Evolutionary conservation across 1,140 invertebrate species (phyloP).

Genomic region (Drosophila sucinea): DNA sequence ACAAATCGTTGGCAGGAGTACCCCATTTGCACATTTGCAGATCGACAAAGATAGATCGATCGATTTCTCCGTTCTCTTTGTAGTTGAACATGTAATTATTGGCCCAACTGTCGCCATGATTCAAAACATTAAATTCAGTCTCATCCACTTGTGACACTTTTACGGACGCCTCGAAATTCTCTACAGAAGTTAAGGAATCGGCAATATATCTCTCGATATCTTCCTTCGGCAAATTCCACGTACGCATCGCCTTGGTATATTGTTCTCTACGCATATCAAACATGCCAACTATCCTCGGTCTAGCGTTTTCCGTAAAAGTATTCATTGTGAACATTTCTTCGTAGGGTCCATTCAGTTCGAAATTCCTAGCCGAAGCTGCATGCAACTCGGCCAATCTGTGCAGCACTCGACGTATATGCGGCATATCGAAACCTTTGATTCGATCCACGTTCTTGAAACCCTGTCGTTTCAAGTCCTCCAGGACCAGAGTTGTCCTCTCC

Average conservation of each 20-base stretch:
- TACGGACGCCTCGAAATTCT: constrained; percentile 21
- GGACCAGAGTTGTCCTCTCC: constrained; percentile 77
- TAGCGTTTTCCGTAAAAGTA: constrained; percentile 24
- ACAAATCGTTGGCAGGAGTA: constrained; percentile 58
- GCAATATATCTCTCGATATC: constrained; percentile 51
- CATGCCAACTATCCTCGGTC: constrained; percentile 8
- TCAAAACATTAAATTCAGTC: constrained; percentile 85
- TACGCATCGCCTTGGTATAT: constrained; percentile 19
- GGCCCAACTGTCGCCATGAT: constrained; percentile 85
- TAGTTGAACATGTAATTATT: constrained; percentile 82
- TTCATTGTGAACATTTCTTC: constrained; percentile 30
- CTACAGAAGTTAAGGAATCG: not conserved
- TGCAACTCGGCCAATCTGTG: constrained; percentile 84
- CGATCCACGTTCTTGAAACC: constrained; percentile 85
- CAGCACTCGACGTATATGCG: constrained; percentile 84
- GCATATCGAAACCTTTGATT: constrained; percentile 84
- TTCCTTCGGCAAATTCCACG: constrained; percentile 34
- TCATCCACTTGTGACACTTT: constrained; percentile 46
- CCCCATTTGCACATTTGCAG: constrained; percentile 61
- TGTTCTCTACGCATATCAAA: not conserved
- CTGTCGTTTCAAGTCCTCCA: constrained; percentile 85
- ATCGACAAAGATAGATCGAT: constrained; percentile 55
- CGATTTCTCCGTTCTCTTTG: constrained; percentile 65
- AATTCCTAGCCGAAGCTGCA: constrained; percentile 82
- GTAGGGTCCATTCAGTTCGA: constrained; percentile 40